Percentiles rank a stretch among this genome's conserved stretches.
These are phyloP conservation scores for Phorcus lineatus DNA, from an alignment of 2,888 invertebrate genomes.

Conservation along the genomic window DNA sequence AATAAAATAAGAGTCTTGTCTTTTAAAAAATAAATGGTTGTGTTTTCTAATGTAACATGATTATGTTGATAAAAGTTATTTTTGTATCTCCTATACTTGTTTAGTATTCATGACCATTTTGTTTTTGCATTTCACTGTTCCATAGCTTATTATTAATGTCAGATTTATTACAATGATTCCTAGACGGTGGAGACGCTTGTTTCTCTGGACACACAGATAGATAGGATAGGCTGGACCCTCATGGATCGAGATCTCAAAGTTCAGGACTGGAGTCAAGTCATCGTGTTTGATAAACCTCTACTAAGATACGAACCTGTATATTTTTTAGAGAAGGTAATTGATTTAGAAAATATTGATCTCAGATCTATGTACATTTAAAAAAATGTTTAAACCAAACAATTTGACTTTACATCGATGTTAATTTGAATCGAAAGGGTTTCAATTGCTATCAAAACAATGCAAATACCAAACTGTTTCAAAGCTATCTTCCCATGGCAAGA, in stretches of 20 bases:
- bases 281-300: conserved; percentile 38
- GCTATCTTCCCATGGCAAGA: too few species aligned
- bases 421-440: too few species aligned
- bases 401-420: too few species aligned
- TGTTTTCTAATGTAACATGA: background rate
- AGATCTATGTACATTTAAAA: too few species aligned
- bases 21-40: background rate
- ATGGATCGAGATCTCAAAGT: conserved; percentile 37
- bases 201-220: conserved; percentile 38
- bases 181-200: conserved; percentile 38
- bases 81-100: background rate
- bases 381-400: too few species aligned
- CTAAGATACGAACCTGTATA: conserved; percentile 34
- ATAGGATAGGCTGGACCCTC: conserved; percentile 37
- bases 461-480: too few species aligned
- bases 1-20: too few species aligned
- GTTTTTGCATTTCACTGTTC: too few species aligned
- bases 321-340: conserved; percentile 37
- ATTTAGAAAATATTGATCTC: too few species aligned
- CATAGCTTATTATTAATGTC: too few species aligned
- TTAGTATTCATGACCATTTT: background rate
- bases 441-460: too few species aligned
- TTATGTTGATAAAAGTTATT: background rate
- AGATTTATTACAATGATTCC: background rate
- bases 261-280: conserved; percentile 34